These are phyloP conservation scores for Margaritifera margaritifera DNA, from an alignment of 2,888 invertebrate genomes.

Conservation along the genomic window DNA sequence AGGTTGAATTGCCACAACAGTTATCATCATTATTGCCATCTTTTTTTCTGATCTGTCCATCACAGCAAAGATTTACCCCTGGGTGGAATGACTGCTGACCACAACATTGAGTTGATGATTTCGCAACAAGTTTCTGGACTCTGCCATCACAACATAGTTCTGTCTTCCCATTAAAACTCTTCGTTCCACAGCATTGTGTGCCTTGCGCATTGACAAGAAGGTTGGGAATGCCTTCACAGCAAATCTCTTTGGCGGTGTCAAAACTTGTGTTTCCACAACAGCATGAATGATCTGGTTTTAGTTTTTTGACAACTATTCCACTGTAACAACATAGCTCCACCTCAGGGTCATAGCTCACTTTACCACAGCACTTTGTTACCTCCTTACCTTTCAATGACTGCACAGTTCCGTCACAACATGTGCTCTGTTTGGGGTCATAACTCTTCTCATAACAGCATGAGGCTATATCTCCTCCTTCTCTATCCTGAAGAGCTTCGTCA, in stretches of 20 bases:
- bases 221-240: slow-evolving; percentile 23
- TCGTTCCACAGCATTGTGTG: too few species aligned
- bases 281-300: slow-evolving; percentile 20
- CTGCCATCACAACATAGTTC: too few species aligned
- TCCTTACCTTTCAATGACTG: slow-evolving; percentile 17
- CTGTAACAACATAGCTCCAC: slow-evolving; percentile 25
- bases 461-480: slow-evolving; percentile 22
- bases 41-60: too few species aligned
- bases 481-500: slow-evolving; percentile 13
- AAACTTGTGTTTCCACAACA: slow-evolving; percentile 30
- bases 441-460: slow-evolving; percentile 23
- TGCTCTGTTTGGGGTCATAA: slow-evolving; percentile 15
- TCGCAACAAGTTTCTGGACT: too few species aligned
- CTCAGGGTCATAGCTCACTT: slow-evolving; percentile 22
- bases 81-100: too few species aligned
- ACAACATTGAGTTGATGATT: too few species aligned
- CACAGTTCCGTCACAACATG: slow-evolving; percentile 25
- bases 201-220: slow-evolving; percentile 11
- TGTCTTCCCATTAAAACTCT: too few species aligned
- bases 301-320: slow-evolving; percentile 12
- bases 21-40: too few species aligned
- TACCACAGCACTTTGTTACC: slow-evolving; percentile 21
- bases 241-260: slow-evolving; percentile 20
- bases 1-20: too few species aligned
- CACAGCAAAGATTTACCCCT: too few species aligned